Base-by-base conservation (phyloP, 2,797 vertebrate species). In the Sebastes trivittatus region DNA sequence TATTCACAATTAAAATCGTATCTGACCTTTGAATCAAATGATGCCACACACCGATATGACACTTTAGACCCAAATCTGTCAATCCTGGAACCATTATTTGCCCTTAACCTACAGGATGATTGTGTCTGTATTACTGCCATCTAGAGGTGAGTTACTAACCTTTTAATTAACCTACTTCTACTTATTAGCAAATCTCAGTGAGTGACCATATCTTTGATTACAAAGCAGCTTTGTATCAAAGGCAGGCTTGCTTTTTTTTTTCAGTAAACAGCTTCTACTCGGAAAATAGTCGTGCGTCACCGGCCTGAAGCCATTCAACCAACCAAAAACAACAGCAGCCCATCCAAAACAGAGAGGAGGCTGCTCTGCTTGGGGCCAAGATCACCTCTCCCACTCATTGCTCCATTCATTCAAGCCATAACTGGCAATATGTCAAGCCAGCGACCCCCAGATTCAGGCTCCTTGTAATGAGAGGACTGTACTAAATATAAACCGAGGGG, bases 401-500 rank as follows among this genome's bases (percentile, higher is more conserved):
- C 68, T 75, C 80, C 30, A 68, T 87, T 76, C 86, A 83, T 81
- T 92, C 80, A 89, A 93, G 91, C 89, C 86, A 90, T 89, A 88
- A 91, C 80, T 93, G 88, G 83, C 82, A 73, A 82, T 72, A 81
- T 76, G 90, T 91, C 88, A 93, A 84, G 72, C 52, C 55, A 52
- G 11, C 46, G 30, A 71, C 66, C 68, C 82, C 1, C n/a, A 80
- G 81, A 85, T 84, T 69, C 88, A 80, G 84, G 65, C 80, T 71
- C 60, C 65, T 77, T 70, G 75, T 85, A 85, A 90, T 78, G 72
- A 86, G 87, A 80, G 80, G 56, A 64, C 72, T 86, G 85, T 63
- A 74, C 89, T 92, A 93, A 93, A 93, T 91, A 94, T 93, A 93
- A 91, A 84, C 77, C 1, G 3, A 52, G 62, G 65, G 85, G 86